Conservation (phyloP, 2,797 vertebrate species). For the Anisognathus igniventris region DNA sequence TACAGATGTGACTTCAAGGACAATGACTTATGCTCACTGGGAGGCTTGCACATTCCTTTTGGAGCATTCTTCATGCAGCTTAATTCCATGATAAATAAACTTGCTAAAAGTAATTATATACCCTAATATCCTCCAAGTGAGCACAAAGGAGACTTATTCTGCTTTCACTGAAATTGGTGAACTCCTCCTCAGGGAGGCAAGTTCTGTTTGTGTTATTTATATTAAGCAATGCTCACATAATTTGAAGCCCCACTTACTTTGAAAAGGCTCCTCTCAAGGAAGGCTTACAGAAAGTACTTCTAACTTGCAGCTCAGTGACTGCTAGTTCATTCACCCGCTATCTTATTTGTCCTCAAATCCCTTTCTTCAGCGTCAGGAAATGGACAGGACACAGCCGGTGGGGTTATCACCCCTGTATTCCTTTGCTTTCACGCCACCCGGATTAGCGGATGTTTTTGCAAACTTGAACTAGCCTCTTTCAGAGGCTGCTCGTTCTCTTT, state of each 20-base stretch:
- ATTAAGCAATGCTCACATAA: accelerated
- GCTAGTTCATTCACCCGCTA: conserved; percentile 5
- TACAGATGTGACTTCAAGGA: not conserved
- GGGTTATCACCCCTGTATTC: not conserved
- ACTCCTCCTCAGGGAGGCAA: not conserved
- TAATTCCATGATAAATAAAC: not conserved
- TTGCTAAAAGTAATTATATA: not conserved
- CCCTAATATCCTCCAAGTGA: not conserved
- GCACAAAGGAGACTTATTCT: not conserved
- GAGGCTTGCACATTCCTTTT: not conserved
- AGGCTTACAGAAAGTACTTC: not conserved
- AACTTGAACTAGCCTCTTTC: not conserved
- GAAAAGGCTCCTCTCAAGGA: not conserved
- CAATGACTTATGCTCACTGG: not conserved
- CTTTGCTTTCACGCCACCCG: not conserved
- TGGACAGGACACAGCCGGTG: not conserved
- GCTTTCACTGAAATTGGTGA: not conserved
- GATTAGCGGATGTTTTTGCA: not conserved
- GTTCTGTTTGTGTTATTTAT: not conserved
- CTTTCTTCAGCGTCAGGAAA: not conserved
- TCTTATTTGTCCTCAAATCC: not conserved
- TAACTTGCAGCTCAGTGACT: not conserved
- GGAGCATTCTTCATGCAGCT: not conserved
- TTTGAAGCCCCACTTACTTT: not conserved
- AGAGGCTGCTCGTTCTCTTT: not conserved